phyloP scores from a whole-genome alignment of 2,797 vertebrate species.

The Lophotriccus pileatus region DNA sequence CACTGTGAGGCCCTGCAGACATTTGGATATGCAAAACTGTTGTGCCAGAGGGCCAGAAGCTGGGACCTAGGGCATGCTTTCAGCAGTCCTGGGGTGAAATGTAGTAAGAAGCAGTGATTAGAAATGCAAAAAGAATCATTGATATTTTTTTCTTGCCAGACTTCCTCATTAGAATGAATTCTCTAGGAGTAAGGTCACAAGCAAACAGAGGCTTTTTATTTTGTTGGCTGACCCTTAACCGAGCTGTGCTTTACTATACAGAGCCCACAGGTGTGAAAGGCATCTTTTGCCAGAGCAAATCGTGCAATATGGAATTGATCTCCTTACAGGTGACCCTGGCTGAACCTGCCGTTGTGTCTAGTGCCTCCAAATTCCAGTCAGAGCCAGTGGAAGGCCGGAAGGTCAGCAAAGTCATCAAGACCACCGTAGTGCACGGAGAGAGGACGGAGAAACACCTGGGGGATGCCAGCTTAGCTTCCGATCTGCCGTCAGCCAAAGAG shows the following conservation, averaged over 20 bases:
- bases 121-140: not conserved
- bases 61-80: not conserved
- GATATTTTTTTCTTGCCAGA: not conserved
- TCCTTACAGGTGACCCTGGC: conserved; percentile 83
- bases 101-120: fast-evolving
- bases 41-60: not conserved
- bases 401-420: conserved; percentile 97
- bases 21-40: too few relatives aligned
- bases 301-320: fast-evolving
- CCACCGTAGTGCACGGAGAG: conserved; percentile 88
- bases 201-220: not conserved
- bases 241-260: not conserved
- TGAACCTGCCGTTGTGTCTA: conserved; percentile 76
- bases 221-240: not conserved
- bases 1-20: not conserved
- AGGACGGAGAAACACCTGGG: conserved; percentile 88
- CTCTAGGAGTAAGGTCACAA: not conserved
- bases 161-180: not conserved
- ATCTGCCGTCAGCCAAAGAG: conserved; percentile 92
- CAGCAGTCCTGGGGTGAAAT: not conserved
- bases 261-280: not conserved
- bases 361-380: conserved; percentile 84
- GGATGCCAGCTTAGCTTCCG: conserved; percentile 84
- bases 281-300: not conserved
- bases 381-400: conserved; percentile 90